Evolutionary conservation across 2,113 vertebrate species (phyloP).

Genomic region (Nibea albiflora): DNA sequence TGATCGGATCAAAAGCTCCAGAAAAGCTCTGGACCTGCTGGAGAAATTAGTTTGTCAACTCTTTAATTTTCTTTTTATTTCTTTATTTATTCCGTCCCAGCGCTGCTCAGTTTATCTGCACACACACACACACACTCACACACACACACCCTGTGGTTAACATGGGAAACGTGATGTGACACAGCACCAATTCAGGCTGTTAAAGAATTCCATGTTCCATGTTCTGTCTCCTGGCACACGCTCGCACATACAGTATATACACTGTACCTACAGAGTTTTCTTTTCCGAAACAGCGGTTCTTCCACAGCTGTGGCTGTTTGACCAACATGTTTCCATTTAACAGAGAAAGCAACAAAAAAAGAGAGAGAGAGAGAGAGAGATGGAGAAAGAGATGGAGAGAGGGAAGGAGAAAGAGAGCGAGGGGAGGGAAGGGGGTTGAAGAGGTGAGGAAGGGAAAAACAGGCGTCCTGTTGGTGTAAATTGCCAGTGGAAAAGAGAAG

Average conservation of each 20-base stretch:
- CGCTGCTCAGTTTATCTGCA: not conserved
- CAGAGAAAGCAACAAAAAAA: conserved; percentile 36
- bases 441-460: conserved; percentile 53
- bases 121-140: conserved; percentile 26
- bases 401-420: not conserved
- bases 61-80: not conserved
- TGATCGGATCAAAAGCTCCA: not conserved
- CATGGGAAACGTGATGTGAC: conserved; percentile 57
- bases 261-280: conserved; percentile 32
- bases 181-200: conserved; percentile 36
- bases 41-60: not conserved
- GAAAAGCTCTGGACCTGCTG: not conserved
- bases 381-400: not conserved
- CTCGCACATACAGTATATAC: not conserved
- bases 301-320: conserved; percentile 61
- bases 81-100: not conserved
- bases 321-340: conserved; percentile 70
- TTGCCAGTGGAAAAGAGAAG: conserved; percentile 77
- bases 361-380: conserved; percentile 29
- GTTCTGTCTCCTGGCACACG: conserved; percentile 27
- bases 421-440: not conserved
- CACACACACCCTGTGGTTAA: conserved; percentile 28
- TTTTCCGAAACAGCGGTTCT: conserved; percentile 39
- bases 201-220: conserved; percentile 57
- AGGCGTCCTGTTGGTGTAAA: conserved; percentile 79